A percentile compares a stretch with the other conserved stretches of the same genome.
phyloP scores from a whole-genome alignment of 1,140 invertebrate species.

The Rhizoglyphus robini region DNA sequence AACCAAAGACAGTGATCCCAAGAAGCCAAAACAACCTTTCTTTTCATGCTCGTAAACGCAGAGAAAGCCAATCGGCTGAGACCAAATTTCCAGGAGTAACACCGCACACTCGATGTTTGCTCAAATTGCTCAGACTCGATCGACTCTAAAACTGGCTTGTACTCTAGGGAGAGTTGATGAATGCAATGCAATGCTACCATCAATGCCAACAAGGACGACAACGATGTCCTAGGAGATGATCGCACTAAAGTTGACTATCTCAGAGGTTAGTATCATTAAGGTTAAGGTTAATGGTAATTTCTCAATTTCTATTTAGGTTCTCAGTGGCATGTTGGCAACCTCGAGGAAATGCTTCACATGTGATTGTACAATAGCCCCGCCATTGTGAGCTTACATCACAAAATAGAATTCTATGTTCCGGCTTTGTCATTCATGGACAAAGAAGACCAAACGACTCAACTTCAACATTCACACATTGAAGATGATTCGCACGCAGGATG shows the following conservation, averaged over 20 bases:
- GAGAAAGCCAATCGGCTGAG: constrained; percentile 93
- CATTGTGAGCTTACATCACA: constrained; percentile 97
- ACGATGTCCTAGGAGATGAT: constrained; percentile 56
- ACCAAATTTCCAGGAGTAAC: constrained; percentile 89
- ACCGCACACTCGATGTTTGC: constrained; percentile 85
- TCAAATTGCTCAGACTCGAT: constrained; percentile 90
- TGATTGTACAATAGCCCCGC: constrained; percentile 99
- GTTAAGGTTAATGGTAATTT: too few species aligned
- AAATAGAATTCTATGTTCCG: constrained; percentile 98
- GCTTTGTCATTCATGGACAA: constrained; percentile 99
- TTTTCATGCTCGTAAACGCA: constrained; percentile 92
- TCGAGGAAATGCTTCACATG: constrained; percentile 99
- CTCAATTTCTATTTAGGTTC: too few species aligned
- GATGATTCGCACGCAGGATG: constrained; percentile 94
- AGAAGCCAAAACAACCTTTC: constrained; percentile 93
- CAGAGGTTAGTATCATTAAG: too few species aligned
- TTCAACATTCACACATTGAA: constrained; percentile 96
- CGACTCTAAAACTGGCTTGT: constrained; percentile 96
- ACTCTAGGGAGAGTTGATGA: constrained; percentile 99
- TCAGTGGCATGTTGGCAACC: constrained; percentile 98
- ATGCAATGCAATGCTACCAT: constrained; percentile 55
- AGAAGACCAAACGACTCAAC: constrained; percentile 94
- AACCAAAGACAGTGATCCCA: constrained; percentile 82
- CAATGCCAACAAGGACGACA: constrained; percentile 19
- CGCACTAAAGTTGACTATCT: constrained; percentile 88